These are phyloP conservation scores for Eubasilissa splendida DNA, from an alignment of 2,888 invertebrate species.

Conservation along the genomic window DNA sequence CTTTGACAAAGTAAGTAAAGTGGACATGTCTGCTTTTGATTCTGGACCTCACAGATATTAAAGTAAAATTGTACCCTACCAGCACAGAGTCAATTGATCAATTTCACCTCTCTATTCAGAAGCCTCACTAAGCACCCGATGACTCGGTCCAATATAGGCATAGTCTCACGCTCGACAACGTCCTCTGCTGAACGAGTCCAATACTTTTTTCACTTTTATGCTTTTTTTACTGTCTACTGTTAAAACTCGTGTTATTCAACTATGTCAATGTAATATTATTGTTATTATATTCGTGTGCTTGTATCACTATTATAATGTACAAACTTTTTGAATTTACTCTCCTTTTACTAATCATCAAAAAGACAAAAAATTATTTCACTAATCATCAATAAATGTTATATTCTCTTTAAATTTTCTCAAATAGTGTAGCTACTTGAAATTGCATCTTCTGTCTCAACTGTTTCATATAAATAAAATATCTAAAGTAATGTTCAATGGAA, in stretches of 20 bases:
- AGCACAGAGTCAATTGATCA: too few species aligned
- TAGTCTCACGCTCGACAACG: background rate
- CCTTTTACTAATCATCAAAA: conserved; percentile 9
- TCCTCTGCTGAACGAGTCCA: background rate
- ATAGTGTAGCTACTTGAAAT: conserved; percentile 27
- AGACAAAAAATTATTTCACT: conserved; percentile 8
- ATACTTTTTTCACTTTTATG: conserved; percentile 23
- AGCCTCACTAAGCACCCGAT: too few species aligned
- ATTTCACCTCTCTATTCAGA: too few species aligned
- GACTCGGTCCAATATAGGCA: background rate
- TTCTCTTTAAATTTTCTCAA: conserved; percentile 34
- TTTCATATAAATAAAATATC: conserved; percentile 38
- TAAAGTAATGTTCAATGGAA: conserved; percentile 39
- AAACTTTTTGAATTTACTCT: conserved; percentile 29
- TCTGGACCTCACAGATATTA: too few species aligned
- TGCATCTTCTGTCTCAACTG: conserved; percentile 7
- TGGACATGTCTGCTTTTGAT: too few species aligned
- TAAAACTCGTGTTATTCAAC: conserved; percentile 39
- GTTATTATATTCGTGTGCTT: conserved; percentile 47
- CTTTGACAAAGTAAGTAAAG: too few species aligned
- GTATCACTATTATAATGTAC: conserved; percentile 35
- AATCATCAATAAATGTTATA: conserved; percentile 23
- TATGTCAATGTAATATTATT: conserved; percentile 46
- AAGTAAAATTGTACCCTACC: too few species aligned
- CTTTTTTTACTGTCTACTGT: conserved; percentile 48